Base-by-base conservation (phyloP, 2,888 invertebrate species). In the Acrobasis suavella region DNA sequence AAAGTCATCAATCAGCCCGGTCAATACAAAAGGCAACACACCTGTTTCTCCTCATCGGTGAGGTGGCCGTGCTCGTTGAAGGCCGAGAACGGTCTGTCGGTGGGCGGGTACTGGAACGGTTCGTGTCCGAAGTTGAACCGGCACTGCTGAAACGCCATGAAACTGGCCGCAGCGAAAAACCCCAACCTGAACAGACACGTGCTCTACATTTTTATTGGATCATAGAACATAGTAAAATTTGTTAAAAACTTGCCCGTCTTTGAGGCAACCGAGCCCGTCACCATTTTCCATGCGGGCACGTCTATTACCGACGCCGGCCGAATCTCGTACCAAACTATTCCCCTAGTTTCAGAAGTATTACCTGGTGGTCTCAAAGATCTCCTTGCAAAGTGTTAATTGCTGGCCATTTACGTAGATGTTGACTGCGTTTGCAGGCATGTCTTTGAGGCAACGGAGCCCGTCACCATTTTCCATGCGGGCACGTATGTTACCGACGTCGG, bases 131-230 rank as follows among this genome's bases (percentile, higher is more conserved):
- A 98, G 90, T 98, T 98, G 89, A 98, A 98, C 58, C 95, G 94
- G 87, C 98, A 98, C 81, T 98, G 98, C 83, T 98, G 98, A 93
- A 97, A 98, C 67, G 98, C 97, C 98, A 98, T 98, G 86, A 98
- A 98, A 85, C 97, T 98, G 3, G 98, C 98, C 3, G 98, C 98
- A 9, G 98, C 98, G 89, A 97, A 98, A 87, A 97, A 98, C 39
- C 98, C 98, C 72, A 94, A 94, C 72, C 97, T 97, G 83, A n/a
- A 46, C 46, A 46, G 5, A 12, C 5, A 12, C 2, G 10, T 32
- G 8, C 32, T 32, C 5, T 32, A 7, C 32, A 32, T 32, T 32
- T 32, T 32, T 32, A 32, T 32, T 32, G 32, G 32, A 32, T 32
- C 32, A 32, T 32, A 32, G 7, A 32, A 7, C 8, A 32, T 32